Percentiles rank a stretch among this genome's conserved stretches.
phyloP scores from a whole-genome alignment of 2,888 invertebrate genomes.

The Craniophora ligustri region DNA sequence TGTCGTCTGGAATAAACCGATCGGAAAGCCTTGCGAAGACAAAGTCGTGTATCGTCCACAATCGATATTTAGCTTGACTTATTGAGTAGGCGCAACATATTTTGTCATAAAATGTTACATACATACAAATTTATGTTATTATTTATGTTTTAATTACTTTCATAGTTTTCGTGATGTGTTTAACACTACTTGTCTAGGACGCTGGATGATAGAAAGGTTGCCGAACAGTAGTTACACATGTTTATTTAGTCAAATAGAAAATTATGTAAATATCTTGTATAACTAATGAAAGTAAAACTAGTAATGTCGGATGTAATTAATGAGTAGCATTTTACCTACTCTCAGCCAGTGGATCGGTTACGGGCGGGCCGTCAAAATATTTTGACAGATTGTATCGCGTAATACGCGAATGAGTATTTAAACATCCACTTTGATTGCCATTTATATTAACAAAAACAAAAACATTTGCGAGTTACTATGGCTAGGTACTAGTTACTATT shows the following conservation, averaged over 20 bases:
- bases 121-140: slow-evolving; percentile 9
- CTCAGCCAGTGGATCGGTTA: slow-evolving; percentile 66
- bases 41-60: slow-evolving; percentile 40
- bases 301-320: slow-evolving; percentile 78
- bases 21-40: slow-evolving; percentile 38
- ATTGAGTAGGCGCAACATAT: slow-evolving; percentile 16
- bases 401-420: slow-evolving; percentile 45
- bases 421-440: slow-evolving; percentile 34
- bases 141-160: slow-evolving; percentile 2
- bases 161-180: slow-evolving; percentile 7
- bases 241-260: slow-evolving; percentile 60
- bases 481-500: too few species aligned
- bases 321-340: slow-evolving; percentile 75
- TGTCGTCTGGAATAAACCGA: slow-evolving; percentile 39
- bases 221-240: slow-evolving; percentile 40
- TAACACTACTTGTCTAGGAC: slow-evolving; percentile 8
- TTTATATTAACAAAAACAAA: slow-evolving; percentile 19
- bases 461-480: too few species aligned
- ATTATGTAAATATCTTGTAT: slow-evolving; percentile 78
- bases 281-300: slow-evolving; percentile 82
- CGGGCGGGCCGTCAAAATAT: slow-evolving; percentile 58
- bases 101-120: slow-evolving; percentile 8
- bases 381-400: slow-evolving; percentile 64
- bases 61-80: slow-evolving; percentile 37
- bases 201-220: slow-evolving; percentile 33